Evolutionary conservation across 2,113 vertebrate species (phyloP), one percentile per base, ranked within the genome.

Genomic region (Addax nasomaculatus): DNA sequence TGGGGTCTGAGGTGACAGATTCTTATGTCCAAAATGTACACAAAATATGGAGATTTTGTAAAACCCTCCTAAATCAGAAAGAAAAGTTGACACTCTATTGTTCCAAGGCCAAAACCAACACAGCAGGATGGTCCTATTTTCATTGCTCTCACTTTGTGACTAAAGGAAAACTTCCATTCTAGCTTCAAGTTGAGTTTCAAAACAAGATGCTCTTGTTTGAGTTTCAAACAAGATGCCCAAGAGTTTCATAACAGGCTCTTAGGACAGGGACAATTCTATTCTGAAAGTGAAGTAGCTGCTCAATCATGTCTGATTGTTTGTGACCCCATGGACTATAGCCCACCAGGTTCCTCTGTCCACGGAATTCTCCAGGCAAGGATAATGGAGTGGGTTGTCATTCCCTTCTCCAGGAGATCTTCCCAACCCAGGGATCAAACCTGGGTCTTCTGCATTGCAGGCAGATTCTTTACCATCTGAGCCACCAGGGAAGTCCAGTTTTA

Each of bases 161-260:
- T 84, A 53, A 67, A 86, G 79, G 89, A 89, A 90, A 94, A 90
- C 19, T n/a, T 73, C 36, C 43, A 86, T 39, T 57, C 36, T 60
- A 78, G n/a, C 57, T 95, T 97, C 47, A 7, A 78, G 76, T 3
- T 73, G 89, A 62, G 60, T 86, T 96, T 93, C 78, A 86, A 94
- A 95, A 57, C 27, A 88, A 92, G 88, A 53, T 79, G 78, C 9
- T 90, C 33, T 3, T 57, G 57, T 58, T 3, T 73, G 89, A 62
- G 58, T 86, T 96, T 93, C 78, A 86, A 93, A 94, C 27, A 85
- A 92, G 88, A 53, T 84, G 79, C 8, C 89, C 39, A 64, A 64
- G 60, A 33, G 60, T 4, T 60, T 89, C 79, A 90, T 33, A n/a
- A 39, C 5, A 36, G 33, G 43, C n/a, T 88, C 47, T 84, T 80